Conservation (phyloP, 2,113 vertebrate species). For the Cisticola juncidis region DNA sequence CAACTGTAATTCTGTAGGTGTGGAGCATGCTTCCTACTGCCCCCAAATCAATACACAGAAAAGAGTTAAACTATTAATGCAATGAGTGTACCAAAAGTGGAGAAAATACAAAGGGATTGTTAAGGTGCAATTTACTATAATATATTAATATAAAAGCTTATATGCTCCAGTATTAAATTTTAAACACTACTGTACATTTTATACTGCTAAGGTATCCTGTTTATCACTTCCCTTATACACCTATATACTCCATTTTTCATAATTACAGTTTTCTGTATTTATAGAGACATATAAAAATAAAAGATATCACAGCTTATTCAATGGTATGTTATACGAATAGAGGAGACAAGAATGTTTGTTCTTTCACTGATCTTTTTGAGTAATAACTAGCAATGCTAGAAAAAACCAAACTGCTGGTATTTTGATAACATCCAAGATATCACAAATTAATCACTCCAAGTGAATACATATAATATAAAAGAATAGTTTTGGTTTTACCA, state of each 20-base stretch:
- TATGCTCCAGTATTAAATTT: not conserved
- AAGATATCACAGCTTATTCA: not conserved
- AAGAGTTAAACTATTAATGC: not conserved
- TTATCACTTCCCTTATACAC: not conserved
- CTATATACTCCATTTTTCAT: not conserved
- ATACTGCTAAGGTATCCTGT: not conserved
- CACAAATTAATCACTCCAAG: not conserved
- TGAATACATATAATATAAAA: not conserved
- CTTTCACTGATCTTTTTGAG: not conserved
- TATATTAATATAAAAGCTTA: not conserved
- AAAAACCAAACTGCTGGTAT: not conserved
- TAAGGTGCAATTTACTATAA: not conserved
- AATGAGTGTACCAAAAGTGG: not conserved
- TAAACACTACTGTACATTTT: not conserved
- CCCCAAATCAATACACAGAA: not conserved
- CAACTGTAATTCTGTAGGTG: not conserved
- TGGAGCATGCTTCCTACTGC: not conserved
- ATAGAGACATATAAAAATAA: not conserved
- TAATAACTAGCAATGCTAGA: not conserved
- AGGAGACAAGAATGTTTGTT: not conserved
- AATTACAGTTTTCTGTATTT: not conserved
- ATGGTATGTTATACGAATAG: not conserved
- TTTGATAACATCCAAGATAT: not conserved
- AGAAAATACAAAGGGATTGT: not conserved
- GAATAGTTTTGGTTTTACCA: not conserved